Evolutionary conservation across 1,140 invertebrate species (phyloP).

Genomic region (Trichonephila clavata): DNA sequence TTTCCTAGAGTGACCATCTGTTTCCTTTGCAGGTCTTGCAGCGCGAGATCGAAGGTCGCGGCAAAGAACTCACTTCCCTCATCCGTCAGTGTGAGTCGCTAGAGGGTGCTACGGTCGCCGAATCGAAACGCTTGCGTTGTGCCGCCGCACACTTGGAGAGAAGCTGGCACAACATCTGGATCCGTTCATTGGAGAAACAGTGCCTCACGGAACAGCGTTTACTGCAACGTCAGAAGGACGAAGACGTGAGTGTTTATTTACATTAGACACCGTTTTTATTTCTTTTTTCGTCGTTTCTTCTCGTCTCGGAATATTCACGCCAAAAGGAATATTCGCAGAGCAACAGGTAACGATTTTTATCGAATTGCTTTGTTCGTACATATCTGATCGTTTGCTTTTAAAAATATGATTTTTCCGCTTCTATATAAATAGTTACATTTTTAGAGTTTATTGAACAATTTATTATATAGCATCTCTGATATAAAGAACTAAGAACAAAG

Average conservation of each 20-base stretch:
- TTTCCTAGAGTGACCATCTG: neutral
- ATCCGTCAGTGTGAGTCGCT: conserved; percentile 36
- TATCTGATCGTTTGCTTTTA: no score
- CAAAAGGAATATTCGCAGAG: neutral
- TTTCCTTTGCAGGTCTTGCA: conserved; percentile 49
- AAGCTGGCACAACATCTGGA: conserved; percentile 71
- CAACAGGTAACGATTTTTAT: neutral
- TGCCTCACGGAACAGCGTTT: conserved; percentile 61
- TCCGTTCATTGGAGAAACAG: conserved; percentile 69
- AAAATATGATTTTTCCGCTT: neutral
- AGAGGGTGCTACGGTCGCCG: conserved; percentile 54
- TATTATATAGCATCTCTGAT: no score
- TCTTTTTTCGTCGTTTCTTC: neutral
- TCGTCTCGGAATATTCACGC: neutral
- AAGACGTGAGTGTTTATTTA: conserved; percentile 68
- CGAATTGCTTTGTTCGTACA: no score
- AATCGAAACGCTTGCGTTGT: conserved; percentile 20
- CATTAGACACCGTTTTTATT: neutral
- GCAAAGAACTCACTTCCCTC: conserved; percentile 63
- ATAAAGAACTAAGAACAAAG: no score
- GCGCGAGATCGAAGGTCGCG: conserved; percentile 64
- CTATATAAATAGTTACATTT: no score
- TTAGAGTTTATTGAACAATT: no score
- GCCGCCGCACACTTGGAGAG: conserved; percentile 57
- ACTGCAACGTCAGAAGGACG: conserved; percentile 15